Conservation (phyloP, 2,888 invertebrate genomes). For the Tinea trinotella region DNA sequence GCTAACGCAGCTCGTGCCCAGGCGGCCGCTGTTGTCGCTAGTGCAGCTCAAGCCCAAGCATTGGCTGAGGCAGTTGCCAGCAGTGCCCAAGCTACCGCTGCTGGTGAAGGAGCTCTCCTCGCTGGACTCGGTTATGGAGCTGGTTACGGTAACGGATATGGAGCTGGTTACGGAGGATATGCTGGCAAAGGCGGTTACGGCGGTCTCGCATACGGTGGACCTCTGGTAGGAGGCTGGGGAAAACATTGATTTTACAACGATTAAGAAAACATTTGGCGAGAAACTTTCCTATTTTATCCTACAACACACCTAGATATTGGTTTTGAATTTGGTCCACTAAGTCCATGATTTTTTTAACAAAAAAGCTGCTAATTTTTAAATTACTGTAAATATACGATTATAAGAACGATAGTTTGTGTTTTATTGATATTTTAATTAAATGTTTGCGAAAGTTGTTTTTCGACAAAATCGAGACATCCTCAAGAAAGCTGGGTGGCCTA, state of each 20-base stretch:
- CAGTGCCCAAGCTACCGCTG: constrained; percentile 41
- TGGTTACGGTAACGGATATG: constrained; percentile 19
- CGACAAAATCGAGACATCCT: no score
- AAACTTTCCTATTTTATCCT: background rate
- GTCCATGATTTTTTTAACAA: background rate
- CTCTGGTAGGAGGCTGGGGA: constrained; percentile 12
- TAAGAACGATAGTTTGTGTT: background rate
- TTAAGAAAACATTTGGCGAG: background rate
- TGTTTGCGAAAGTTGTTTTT: background rate
- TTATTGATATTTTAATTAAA: background rate
- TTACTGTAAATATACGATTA: background rate
- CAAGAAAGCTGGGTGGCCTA: no score
- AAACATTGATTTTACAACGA: constrained; percentile 4
- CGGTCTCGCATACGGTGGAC: constrained; percentile 7
- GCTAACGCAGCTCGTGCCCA: constrained; percentile 49
- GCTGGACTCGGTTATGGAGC: constrained; percentile 21
- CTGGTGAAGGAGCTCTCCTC: constrained; percentile 36
- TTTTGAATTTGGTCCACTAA: background rate
- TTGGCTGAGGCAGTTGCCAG: constrained; percentile 50
- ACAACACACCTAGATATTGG: background rate
- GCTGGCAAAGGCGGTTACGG: constrained; percentile 21
- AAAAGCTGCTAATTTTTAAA: background rate
- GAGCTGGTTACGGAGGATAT: constrained; percentile 21
- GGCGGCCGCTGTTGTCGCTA: constrained; percentile 44
- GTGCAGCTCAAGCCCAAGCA: constrained; percentile 51